Conservation (phyloP, 2,113 vertebrate species). For the Centrocercus urophasianus region DNA sequence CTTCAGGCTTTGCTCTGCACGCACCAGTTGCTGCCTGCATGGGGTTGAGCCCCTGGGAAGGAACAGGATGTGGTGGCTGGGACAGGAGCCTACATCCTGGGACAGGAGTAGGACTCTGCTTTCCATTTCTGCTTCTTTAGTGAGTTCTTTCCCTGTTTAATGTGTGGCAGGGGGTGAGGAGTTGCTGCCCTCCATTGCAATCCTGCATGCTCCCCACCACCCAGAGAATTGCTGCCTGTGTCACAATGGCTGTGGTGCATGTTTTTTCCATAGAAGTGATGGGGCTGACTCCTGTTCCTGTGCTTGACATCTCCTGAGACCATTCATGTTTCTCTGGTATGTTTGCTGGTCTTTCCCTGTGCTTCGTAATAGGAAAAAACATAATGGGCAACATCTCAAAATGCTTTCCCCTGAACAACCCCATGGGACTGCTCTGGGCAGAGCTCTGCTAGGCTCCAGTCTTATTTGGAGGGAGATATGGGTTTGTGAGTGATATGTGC, state of each 20-base stretch:
- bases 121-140: neutral
- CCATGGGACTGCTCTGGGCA: neutral
- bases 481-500: neutral
- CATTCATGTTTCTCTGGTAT: too few relatives aligned
- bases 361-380: neutral
- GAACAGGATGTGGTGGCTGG: accelerated
- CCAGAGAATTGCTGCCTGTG: neutral
- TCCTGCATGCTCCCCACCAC: neutral
- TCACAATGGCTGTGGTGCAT: accelerated
- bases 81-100: neutral
- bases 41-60: neutral
- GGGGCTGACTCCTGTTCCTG: neutral
- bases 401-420: neutral
- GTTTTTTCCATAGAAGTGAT: neutral
- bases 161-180: neutral
- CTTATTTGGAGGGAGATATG: neutral
- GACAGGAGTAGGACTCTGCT: neutral
- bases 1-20: neutral
- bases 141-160: neutral
- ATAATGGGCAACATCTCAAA: neutral
- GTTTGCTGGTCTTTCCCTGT: neutral
- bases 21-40: neutral
- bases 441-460: neutral
- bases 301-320: neutral
- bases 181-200: neutral